Base-by-base conservation (phyloP, 2,113 vertebrate genomes). In the Nibea albiflora region DNA sequence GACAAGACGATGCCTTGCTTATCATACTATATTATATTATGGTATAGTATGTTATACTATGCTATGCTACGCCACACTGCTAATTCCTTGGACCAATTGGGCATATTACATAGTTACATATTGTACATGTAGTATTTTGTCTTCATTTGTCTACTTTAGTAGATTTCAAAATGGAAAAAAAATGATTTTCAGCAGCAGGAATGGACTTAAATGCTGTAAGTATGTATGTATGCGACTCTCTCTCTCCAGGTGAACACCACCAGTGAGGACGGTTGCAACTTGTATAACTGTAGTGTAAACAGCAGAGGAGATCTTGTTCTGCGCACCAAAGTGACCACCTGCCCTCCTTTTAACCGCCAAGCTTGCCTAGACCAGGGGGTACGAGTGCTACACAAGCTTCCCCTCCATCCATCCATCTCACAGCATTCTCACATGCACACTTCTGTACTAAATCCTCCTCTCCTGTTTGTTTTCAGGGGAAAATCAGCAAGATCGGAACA, bases 351-450 rank as follows among this genome's bases (percentile, higher is more conserved):
- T 19, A 83, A 98, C 90, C 81, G 92, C 47, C 93, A 93, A 80
- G 90, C 71, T 72, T 99, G 98, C 81, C 84, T 97, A 92, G 94
- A 96, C 20, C 90, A 95, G n/a, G 98, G 98, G 86, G 98, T 99
- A 92, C 89, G 93, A 89, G 62, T 1, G 0, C 31, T 3, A 68
- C 68, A 57, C 39, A 26, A 39, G 9, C 5, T 50, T 24, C 47
- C 54, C 35, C 35, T 39, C 2, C 35, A 39, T 39, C 35, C 35
- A 35, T 35, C 8, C 8, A 39, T 39, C 35, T 9, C 35, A 39
- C 35, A 39, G 1, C 20, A 11, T 22, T 76, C 3, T 22, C 15
- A 28, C 31, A 31, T 3, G 11, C 5, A 19, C 8, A 57, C 10
- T 1, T 70, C 16, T 66, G 1, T 20, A 3, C 0, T 47, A 63